These are phyloP conservation scores for Papilio aristodemus DNA, from an alignment of 1,140 invertebrate species.

Conservation along the genomic window DNA sequence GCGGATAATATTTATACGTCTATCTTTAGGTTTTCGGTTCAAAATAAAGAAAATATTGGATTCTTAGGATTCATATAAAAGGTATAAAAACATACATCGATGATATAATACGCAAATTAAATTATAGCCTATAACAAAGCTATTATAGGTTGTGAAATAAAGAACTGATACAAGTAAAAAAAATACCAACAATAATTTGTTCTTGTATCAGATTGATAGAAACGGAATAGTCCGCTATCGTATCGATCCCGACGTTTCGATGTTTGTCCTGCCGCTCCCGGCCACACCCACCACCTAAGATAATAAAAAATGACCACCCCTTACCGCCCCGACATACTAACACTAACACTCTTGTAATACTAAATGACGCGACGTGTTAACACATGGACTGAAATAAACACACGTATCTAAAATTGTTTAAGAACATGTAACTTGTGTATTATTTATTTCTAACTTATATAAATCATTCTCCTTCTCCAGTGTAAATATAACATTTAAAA, in stretches of 20 bases:
- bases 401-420: not conserved
- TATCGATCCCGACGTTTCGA: conserved; percentile 69
- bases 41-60: too few species aligned
- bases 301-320: conserved; percentile 76
- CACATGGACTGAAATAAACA: not conserved
- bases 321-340: conserved; percentile 49
- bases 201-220: conserved; percentile 32
- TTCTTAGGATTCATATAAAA: too few species aligned
- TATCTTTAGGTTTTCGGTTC: too few species aligned
- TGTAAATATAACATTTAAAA: too few species aligned
- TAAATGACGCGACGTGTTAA: not conserved
- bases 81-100: too few species aligned
- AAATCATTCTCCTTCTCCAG: too few species aligned
- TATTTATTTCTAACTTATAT: too few species aligned
- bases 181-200: conserved; percentile 1
- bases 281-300: conserved; percentile 67
- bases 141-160: too few species aligned
- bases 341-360: conserved; percentile 37
- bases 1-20: not conserved
- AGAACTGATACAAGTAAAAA: conserved; percentile 12
- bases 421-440: too few species aligned
- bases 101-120: too few species aligned
- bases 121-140: too few species aligned
- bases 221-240: conserved; percentile 62
- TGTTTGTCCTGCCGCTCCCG: conserved; percentile 72